Evolutionary conservation across 2,113 vertebrate species (phyloP).

Genomic region (Scopus umbretta): DNA sequence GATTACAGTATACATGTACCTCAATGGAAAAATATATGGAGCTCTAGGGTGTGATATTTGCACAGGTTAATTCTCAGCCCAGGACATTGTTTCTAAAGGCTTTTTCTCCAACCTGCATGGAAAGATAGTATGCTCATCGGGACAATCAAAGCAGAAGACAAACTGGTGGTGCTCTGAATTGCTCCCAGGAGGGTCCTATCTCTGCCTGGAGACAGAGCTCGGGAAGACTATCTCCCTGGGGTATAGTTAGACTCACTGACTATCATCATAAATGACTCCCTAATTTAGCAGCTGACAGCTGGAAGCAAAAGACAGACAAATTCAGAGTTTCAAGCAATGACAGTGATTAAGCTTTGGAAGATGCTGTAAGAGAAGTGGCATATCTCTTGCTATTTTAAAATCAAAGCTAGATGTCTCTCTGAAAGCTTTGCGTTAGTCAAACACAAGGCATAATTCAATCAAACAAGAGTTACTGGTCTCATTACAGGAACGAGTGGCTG

Average conservation of each 20-base stretch:
- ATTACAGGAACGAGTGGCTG: neutral
- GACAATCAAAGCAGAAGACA: neutral
- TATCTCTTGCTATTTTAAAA: conserved; percentile 4
- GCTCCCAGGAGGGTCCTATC: neutral
- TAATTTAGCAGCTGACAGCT: neutral
- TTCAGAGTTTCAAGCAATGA: neutral
- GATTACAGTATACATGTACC: rapidly evolving
- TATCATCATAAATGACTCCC: neutral
- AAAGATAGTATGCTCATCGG: neutral
- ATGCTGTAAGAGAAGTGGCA: neutral
- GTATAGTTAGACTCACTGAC: neutral
- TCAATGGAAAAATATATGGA: neutral
- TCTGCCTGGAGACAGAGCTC: neutral
- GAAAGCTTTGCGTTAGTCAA: neutral
- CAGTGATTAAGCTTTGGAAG: neutral
- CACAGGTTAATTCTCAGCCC: neutral
- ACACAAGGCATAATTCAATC: neutral
- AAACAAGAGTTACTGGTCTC: neutral
- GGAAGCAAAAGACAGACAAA: neutral
- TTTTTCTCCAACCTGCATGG: neutral
- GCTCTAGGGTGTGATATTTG: neutral
- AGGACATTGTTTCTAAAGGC: neutral
- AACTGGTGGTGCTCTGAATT: neutral
- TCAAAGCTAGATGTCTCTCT: neutral
- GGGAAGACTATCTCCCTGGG: neutral